Evolutionary conservation across 1,140 invertebrate genomes (phyloP).

Genomic region (Leptinotarsa lineolata): DNA sequence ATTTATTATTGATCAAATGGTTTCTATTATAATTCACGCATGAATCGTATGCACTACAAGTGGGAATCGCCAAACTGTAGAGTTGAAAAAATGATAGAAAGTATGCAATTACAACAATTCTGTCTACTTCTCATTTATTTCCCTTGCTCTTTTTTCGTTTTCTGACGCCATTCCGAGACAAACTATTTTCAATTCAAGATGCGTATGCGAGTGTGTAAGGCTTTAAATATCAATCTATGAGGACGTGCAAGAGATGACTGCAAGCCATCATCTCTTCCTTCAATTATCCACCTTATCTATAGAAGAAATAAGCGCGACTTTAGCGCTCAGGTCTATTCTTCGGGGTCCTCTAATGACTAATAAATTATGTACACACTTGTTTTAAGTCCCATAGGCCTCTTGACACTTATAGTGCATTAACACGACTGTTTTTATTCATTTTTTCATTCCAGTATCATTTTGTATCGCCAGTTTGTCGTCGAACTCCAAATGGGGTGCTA

Average conservation of each 20-base stretch:
- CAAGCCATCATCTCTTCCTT: background rate
- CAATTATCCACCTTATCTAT: too few species aligned
- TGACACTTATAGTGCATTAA: slow-evolving; percentile 25
- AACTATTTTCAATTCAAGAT: slow-evolving; percentile 18
- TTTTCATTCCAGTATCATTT: slow-evolving; percentile 20
- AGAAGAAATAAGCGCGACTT: background rate
- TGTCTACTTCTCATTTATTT: background rate
- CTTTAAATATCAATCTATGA: background rate
- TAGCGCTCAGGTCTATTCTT: background rate
- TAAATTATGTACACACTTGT: slow-evolving; percentile 16
- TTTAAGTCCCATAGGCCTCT: slow-evolving; percentile 19
- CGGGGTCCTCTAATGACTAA: background rate
- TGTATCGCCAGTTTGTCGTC: slow-evolving; percentile 18
- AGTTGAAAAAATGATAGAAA: too few species aligned
- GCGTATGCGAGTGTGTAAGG: background rate
- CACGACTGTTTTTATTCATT: slow-evolving; percentile 16
- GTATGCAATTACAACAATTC: background rate
- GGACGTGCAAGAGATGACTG: background rate
- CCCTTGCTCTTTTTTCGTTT: slow-evolving; percentile 4
- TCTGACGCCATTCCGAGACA: background rate
- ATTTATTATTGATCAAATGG: too few species aligned
- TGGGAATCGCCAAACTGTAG: too few species aligned
- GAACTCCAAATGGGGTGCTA: slow-evolving; percentile 18
- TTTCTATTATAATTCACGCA: too few species aligned
- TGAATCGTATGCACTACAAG: too few species aligned